Percentiles rank a stretch among this genome's conserved stretches.
Evolutionary conservation across 2,888 invertebrate species (phyloP).

Genomic region (Eucriotettix oculatus): DNA sequence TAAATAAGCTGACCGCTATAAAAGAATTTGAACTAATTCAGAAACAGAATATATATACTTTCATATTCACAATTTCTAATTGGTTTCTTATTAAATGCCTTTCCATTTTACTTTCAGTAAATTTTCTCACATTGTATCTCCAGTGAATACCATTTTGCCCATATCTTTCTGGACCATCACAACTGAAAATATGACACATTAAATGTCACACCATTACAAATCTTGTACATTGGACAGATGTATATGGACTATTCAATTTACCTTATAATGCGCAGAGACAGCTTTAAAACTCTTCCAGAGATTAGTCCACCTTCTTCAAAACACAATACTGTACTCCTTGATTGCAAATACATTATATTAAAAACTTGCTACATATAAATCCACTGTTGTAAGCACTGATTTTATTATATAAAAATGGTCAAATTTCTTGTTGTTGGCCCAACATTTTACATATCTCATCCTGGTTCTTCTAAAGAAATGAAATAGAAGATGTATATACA

Average conservation of each 20-base stretch:
- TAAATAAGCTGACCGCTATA: too few relatives aligned
- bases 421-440: neutral
- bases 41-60: too few relatives aligned
- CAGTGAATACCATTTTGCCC: too few relatives aligned
- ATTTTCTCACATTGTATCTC: too few relatives aligned
- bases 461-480: neutral
- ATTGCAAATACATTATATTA: neutral
- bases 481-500: neutral
- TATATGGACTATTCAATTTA: neutral
- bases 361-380: neutral
- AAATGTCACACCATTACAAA: too few relatives aligned
- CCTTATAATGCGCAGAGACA: neutral
- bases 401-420: neutral
- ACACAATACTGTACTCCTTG: neutral
- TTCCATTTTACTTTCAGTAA: too few relatives aligned
- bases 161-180: too few relatives aligned
- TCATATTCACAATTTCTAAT: too few relatives aligned
- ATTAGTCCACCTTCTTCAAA: neutral
- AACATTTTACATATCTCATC: neutral
- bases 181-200: too few relatives aligned
- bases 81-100: too few relatives aligned
- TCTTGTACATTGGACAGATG: neutral
- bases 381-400: neutral
- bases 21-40: too few relatives aligned
- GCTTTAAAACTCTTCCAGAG: neutral